These are phyloP conservation scores for Apistogramma diplotaenia DNA, from an alignment of 2,113 vertebrate species.

Conservation along the genomic window DNA sequence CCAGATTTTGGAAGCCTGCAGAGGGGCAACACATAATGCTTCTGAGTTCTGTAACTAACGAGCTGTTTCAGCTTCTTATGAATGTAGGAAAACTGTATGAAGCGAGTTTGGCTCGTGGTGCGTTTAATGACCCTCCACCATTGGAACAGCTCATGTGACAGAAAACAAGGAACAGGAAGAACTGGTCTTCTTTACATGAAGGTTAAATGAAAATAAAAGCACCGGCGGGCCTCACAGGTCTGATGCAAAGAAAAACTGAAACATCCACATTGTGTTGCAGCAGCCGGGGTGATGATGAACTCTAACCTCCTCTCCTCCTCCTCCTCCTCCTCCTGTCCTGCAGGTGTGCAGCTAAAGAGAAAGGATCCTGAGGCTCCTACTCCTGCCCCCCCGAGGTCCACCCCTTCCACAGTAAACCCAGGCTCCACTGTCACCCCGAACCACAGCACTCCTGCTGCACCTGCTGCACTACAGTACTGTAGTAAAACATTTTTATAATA, in stretches of 20 bases:
- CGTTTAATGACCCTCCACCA: accelerated
- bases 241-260: not conserved
- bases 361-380: constrained; percentile 50
- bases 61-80: not conserved
- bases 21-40: not conserved
- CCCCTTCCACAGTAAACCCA: not conserved
- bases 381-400: not conserved
- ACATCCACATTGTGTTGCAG: accelerated
- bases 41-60: too few relatives aligned
- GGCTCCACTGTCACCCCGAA: not conserved
- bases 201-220: not conserved
- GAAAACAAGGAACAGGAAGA: not conserved
- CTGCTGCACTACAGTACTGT: not conserved
- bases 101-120: not conserved
- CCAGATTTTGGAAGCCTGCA: not conserved
- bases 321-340: not conserved
- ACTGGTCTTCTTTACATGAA: accelerated
- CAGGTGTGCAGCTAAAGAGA: constrained; percentile 56
- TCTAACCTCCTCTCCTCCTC: not conserved
- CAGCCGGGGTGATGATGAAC: not conserved
- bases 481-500: not conserved
- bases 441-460: not conserved
- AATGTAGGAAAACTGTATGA: not conserved
- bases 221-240: not conserved
- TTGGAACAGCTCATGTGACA: not conserved